A percentile compares a stretch with the other conserved stretches of the same genome.
Conservation (phyloP, 1,140 invertebrate genomes). For the Scaptomyza pallida region DNA sequence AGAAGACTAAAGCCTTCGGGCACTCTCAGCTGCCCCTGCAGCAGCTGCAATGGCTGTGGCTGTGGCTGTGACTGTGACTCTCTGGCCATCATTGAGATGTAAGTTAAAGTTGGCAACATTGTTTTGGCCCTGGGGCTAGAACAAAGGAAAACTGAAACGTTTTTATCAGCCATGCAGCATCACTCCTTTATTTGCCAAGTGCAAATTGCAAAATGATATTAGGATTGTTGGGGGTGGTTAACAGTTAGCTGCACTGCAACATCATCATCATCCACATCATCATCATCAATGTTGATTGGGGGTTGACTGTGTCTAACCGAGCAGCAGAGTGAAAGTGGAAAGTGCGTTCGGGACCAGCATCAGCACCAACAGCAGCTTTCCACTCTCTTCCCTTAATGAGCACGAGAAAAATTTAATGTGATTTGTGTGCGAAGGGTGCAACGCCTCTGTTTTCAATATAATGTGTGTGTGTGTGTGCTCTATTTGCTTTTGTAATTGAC, state of each 20-base stretch:
- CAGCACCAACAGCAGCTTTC: constrained; percentile 37
- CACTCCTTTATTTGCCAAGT: constrained; percentile 83
- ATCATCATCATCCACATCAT: constrained; percentile 1
- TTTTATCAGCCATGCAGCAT: constrained; percentile 78
- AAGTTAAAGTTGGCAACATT: constrained; percentile 50
- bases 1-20: constrained; percentile 44
- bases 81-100: constrained; percentile 72
- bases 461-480: constrained; percentile 36
- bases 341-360: constrained; percentile 58
- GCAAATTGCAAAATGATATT: constrained; percentile 83
- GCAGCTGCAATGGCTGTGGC: too few species aligned
- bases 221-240: constrained; percentile 47
- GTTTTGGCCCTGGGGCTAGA: constrained; percentile 54
- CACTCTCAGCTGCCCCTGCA: neutral
- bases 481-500: constrained; percentile 78
- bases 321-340: constrained; percentile 64
- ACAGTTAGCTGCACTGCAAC: constrained; percentile 35
- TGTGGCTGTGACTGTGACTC: constrained; percentile 11
- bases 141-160: constrained; percentile 66
- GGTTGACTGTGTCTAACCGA: constrained; percentile 40
- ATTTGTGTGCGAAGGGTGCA: constrained; percentile 77
- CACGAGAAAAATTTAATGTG: constrained; percentile 79
- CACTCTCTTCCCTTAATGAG: constrained; percentile 65
- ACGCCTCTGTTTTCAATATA: constrained; percentile 39
- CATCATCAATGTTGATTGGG: constrained; percentile 12